Evolutionary conservation across 2,888 invertebrate species (phyloP).

Genomic region (Nomada fucata): DNA sequence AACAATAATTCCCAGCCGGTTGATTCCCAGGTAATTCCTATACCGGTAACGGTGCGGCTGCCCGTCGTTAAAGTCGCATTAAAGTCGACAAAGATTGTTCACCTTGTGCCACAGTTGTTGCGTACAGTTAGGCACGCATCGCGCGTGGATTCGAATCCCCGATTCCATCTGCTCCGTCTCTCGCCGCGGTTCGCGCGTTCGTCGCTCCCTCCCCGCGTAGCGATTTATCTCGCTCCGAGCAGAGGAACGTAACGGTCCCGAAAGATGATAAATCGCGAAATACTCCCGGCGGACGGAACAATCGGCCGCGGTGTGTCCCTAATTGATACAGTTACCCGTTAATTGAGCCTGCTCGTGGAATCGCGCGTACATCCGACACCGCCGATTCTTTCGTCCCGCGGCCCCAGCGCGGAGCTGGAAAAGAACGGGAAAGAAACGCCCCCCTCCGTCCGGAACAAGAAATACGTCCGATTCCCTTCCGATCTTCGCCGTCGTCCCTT

Average conservation of each 20-base stretch:
- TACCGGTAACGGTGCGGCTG: slow-evolving; percentile 57
- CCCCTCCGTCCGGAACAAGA: background rate
- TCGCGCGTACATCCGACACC: slow-evolving; percentile 34
- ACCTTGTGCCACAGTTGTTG: slow-evolving; percentile 59
- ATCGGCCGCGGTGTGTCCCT: slow-evolving; percentile 32
- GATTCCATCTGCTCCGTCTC: slow-evolving; percentile 32
- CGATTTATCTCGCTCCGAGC: slow-evolving; percentile 34
- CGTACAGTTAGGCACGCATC: slow-evolving; percentile 63
- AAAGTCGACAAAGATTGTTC: slow-evolving; percentile 64
- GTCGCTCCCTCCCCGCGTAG: background rate
- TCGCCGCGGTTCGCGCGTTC: slow-evolving; percentile 12
- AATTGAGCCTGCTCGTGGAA: slow-evolving; percentile 46
- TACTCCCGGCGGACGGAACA: slow-evolving; percentile 47
- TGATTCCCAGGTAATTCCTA: slow-evolving; percentile 54
- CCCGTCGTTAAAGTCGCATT: slow-evolving; percentile 66
- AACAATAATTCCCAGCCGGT: slow-evolving; percentile 45
- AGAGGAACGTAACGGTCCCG: slow-evolving; percentile 60
- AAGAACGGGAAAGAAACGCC: background rate
- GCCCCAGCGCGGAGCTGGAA: background rate
- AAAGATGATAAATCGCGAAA: slow-evolving; percentile 55
- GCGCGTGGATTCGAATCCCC: slow-evolving; percentile 60
- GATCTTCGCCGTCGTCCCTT: no score
- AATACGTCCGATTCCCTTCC: background rate
- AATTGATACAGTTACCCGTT: slow-evolving; percentile 61
- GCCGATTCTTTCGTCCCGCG: slow-evolving; percentile 33